These are phyloP conservation scores for Endotricha flammealis DNA, from an alignment of 2,888 invertebrate species.

Conservation along the genomic window DNA sequence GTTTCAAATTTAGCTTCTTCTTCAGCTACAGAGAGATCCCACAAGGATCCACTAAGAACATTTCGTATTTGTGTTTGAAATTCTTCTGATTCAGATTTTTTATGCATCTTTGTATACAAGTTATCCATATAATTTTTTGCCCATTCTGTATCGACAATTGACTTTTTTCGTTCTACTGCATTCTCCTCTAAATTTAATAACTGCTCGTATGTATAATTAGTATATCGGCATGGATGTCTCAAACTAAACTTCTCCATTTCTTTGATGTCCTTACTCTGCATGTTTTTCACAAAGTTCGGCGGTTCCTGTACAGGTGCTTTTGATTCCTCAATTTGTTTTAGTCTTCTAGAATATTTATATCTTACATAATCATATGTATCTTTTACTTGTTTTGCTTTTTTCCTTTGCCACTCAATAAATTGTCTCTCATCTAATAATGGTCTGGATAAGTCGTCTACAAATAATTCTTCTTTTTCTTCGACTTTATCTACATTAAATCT, in stretches of 20 bases:
- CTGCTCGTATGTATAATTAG: slow-evolving; percentile 61
- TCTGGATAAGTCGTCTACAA: slow-evolving; percentile 58
- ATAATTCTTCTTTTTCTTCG: slow-evolving; percentile 42
- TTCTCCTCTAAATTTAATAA: slow-evolving; percentile 49
- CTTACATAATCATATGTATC: slow-evolving; percentile 57
- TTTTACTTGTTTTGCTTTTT: slow-evolving; percentile 63
- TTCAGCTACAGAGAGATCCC: slow-evolving; percentile 71
- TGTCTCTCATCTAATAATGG: slow-evolving; percentile 66
- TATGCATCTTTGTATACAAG: slow-evolving; percentile 60
- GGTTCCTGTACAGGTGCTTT: slow-evolving; percentile 31
- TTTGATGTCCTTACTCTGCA: slow-evolving; percentile 34
- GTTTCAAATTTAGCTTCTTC: slow-evolving; percentile 73
- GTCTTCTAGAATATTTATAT: slow-evolving; percentile 58
- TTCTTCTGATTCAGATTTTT: slow-evolving; percentile 56
- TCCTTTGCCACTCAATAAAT: slow-evolving; percentile 78
- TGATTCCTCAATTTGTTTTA: slow-evolving; percentile 47
- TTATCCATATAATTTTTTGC: slow-evolving; percentile 68
- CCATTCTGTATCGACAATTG: slow-evolving; percentile 54
- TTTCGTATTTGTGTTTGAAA: slow-evolving; percentile 72
- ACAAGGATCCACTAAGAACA: slow-evolving; percentile 65
- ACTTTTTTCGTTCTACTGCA: slow-evolving; percentile 38
- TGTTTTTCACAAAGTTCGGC: slow-evolving; percentile 23
- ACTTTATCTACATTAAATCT: slow-evolving; percentile 56
- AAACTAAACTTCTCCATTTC: slow-evolving; percentile 56
- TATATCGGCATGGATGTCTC: slow-evolving; percentile 50